Evolutionary conservation across 2,797 vertebrate species (phyloP).

Genomic region (Pseudochaenichthys georgianus): DNA sequence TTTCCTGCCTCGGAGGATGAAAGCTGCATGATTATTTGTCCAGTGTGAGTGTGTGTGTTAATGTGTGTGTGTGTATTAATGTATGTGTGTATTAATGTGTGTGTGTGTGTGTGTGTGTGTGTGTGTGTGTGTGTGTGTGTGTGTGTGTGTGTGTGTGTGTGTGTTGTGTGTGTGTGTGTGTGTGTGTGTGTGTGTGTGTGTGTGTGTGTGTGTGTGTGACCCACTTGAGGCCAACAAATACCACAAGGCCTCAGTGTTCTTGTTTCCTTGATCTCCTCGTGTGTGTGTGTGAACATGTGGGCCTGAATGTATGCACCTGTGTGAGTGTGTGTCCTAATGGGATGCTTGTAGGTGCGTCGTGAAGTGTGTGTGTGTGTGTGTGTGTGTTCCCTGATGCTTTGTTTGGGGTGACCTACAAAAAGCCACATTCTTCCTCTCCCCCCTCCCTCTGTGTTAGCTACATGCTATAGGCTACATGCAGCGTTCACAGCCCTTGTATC

Average conservation of each 20-base stretch:
- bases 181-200: too few relatives aligned
- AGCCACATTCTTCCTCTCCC: constrained; percentile 60
- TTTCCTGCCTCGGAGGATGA: constrained; percentile 78
- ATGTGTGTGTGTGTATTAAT: too few relatives aligned
- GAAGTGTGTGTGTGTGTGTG: constrained; percentile 43
- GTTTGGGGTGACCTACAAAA: constrained; percentile 80
- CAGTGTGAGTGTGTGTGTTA: too few relatives aligned
- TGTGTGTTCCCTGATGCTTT: constrained; percentile 57
- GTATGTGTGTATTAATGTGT: constrained; percentile 19
- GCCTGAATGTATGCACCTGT: constrained; percentile 45
- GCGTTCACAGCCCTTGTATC: neutral
- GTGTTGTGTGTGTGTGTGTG: too few relatives aligned
- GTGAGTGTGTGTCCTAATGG: constrained; percentile 52
- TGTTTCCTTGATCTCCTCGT: constrained; percentile 59
- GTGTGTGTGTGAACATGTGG: constrained; percentile 48
- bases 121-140: constrained; percentile 18
- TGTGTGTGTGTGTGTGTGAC: constrained; percentile 55
- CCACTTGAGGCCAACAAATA: constrained; percentile 77
- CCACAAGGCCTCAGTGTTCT: constrained; percentile 60
- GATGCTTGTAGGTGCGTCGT: constrained; percentile 49
- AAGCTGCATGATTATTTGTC: constrained; percentile 77
- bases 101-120: constrained; percentile 42
- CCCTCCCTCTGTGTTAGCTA: constrained; percentile 1
- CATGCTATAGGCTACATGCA: constrained; percentile 26
- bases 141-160: constrained; percentile 19